Conservation (phyloP, 2,888 invertebrate genomes). For the Megaustenia siamemsis region DNA sequence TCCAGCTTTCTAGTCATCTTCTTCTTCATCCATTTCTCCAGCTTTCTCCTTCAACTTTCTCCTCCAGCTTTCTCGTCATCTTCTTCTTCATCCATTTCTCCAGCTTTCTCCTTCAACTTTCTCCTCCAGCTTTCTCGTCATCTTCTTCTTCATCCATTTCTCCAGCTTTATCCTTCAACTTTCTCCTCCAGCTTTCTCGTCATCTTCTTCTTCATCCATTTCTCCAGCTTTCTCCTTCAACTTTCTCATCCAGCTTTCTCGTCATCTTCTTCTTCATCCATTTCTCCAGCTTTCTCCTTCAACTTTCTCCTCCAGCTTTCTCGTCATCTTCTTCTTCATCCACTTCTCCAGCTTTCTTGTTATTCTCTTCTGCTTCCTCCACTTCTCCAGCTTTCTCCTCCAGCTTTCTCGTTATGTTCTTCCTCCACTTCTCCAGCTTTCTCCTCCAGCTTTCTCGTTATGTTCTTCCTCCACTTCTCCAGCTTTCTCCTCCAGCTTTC, state of each 20-base stretch:
- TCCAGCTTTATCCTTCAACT: neutral
- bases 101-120: neutral
- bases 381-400: neutral
- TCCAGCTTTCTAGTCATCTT: too few relatives aligned
- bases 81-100: neutral
- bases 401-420: neutral
- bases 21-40: too few relatives aligned
- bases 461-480: too few relatives aligned
- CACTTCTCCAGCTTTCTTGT: too few relatives aligned
- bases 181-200: neutral
- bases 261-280: neutral
- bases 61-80: neutral
- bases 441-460: neutral
- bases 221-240: neutral
- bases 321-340: neutral
- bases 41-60: constrained; percentile 4
- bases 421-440: neutral
- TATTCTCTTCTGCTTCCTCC: too few relatives aligned
- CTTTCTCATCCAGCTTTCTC: too few relatives aligned
- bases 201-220: neutral
- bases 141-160: too few relatives aligned
- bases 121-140: neutral
- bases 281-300: neutral
- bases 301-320: neutral
- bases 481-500: neutral